Conservation (phyloP, 2,113 vertebrate species). For the Rhynchopsitta pachyrhyncha region DNA sequence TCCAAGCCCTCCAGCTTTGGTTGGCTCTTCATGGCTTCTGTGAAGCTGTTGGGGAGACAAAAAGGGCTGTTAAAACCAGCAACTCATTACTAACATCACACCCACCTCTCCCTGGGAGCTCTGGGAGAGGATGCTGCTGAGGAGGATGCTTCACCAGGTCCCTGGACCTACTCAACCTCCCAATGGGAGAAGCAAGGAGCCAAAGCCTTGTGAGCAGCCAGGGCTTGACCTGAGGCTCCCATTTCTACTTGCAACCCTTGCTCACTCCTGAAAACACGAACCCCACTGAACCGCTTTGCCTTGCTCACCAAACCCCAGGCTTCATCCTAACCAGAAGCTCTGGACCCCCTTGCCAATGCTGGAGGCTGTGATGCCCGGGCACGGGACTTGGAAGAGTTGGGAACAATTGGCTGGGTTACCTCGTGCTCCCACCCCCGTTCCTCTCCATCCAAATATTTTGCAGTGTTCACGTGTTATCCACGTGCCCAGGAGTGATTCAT, state of each 20-base stretch:
- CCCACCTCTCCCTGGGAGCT: background rate
- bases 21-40: slow-evolving; percentile 85
- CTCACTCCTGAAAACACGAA: background rate
- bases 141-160: background rate
- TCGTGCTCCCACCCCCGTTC: background rate
- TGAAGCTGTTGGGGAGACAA: slow-evolving; percentile 79
- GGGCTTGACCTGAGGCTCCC: background rate
- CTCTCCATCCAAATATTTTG: slow-evolving; percentile 53
- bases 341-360: background rate
- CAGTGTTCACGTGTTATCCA: background rate
- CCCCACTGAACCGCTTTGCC: background rate
- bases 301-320: background rate
- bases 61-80: background rate
- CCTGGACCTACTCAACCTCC: background rate
- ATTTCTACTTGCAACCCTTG: background rate
- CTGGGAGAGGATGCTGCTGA: background rate
- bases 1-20: slow-evolving; percentile 82
- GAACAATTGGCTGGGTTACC: slow-evolving; percentile 8
- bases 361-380: background rate
- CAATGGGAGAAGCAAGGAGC: background rate
- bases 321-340: background rate
- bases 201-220: background rate
- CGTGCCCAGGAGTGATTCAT: slow-evolving; percentile 40
- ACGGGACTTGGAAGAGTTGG: background rate
- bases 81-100: background rate